Percentiles rank a stretch among this genome's conserved stretches.
Evolutionary conservation across 2,888 invertebrate species (phyloP).

Genomic region (Blastobasis lacticolella): DNA sequence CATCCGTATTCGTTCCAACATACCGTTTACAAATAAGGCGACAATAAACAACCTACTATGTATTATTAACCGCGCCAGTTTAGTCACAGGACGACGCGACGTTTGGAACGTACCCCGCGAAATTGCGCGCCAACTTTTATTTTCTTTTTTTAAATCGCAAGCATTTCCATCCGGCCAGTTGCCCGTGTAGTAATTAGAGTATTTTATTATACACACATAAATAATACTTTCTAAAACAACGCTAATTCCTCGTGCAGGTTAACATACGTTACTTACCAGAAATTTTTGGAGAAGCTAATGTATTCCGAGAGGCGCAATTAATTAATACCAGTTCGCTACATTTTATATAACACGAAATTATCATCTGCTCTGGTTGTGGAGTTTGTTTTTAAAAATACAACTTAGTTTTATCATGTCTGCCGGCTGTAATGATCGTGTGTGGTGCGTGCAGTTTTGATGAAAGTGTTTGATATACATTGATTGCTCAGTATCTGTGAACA

Average conservation of each 20-base stretch:
- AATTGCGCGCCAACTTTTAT: constrained; percentile 15
- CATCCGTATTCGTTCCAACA: constrained; percentile 65
- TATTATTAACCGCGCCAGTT: constrained; percentile 51
- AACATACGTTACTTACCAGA: constrained; percentile 9
- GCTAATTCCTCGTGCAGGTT: neutral
- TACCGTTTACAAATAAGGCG: constrained; percentile 67
- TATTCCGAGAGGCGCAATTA: constrained; percentile 46
- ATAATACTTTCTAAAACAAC: constrained; percentile 38
- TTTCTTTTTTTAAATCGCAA: constrained; percentile 11
- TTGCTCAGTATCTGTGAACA: constrained; percentile 23
- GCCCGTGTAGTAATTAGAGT: constrained; percentile 20
- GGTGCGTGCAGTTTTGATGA: constrained; percentile 19
- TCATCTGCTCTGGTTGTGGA: constrained; percentile 37
- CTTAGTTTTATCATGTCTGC: constrained; percentile 51
- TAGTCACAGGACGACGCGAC: constrained; percentile 49
- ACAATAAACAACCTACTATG: constrained; percentile 39
- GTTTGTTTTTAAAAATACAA: constrained; percentile 38
- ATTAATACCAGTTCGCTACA: constrained; percentile 51
- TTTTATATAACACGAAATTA: constrained; percentile 51
- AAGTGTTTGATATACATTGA: constrained; percentile 26
- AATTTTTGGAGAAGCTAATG: constrained; percentile 20
- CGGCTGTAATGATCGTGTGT: constrained; percentile 41
- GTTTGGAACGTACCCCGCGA: constrained; percentile 18
- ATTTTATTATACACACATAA: constrained; percentile 15
- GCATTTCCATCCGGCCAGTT: constrained; percentile 10